Base-by-base conservation (phyloP, 2,113 vertebrate genomes). In the Aptenodytes forsteri region DNA sequence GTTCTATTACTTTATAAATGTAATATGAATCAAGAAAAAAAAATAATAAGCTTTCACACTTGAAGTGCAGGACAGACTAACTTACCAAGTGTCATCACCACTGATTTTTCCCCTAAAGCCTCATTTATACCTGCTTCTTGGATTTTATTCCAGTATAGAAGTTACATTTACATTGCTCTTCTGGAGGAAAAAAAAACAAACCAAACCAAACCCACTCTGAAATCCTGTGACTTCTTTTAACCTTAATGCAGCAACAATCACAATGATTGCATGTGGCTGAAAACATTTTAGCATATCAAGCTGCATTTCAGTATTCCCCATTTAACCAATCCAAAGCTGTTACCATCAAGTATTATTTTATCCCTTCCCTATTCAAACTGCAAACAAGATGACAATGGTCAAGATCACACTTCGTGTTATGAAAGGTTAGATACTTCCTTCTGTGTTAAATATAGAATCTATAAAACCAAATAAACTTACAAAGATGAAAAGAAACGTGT, bases 141-240 rank as follows among this genome's bases (percentile, higher is more conserved):
- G 36, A 90, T 97, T 86, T 97, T 91, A 94, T 96, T 93, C 93
- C 96, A 92, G 93, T 96, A 67, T 64, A 90, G 72, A 97, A 98
- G 97, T 98, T 97, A 87, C 97, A 97, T 98, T 97, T 98, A 96
- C 90, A 97, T 96, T 97, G 81, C 73, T 83, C 75, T 95, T 32
- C 79, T 65, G 38, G 66, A 73, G 16, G 16, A 38, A 87, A 90
- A 29, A 62, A 36, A 36, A 36, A 7, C 36, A 36, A 20, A 2
- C 0, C 16, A 23, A 85, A 75, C 9, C 20, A 86, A 76, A 80
- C n/a, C 26, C 23, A 47, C 34, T 54, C 66, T 58, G 40, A 94
- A 97, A 91, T 91, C 55, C 52, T 81, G 16, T 83, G 50, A 71
- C 54, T 91, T 83, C 72, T 89, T 97, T 94, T 83, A 91, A 85